Percentiles rank a stretch among this genome's conserved stretches.
Evolutionary conservation across 2,797 vertebrate genomes (phyloP).

Genomic region (Phrynocephalus vlangalii): DNA sequence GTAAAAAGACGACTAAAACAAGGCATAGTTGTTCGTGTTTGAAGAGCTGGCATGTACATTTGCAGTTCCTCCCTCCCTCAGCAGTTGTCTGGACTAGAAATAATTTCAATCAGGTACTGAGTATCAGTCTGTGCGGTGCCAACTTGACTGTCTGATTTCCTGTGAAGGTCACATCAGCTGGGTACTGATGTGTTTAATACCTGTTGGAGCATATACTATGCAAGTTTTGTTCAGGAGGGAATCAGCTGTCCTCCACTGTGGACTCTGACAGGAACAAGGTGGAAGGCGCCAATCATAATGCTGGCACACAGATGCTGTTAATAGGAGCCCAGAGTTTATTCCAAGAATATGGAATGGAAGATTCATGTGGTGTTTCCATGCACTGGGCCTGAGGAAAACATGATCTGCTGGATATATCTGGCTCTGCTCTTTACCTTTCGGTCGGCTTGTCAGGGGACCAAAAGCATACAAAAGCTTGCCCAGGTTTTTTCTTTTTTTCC

Average conservation of each 20-base stretch:
- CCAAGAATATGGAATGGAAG: background rate
- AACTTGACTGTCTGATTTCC: background rate
- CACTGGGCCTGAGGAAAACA: too few species aligned
- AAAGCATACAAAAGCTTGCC: background rate
- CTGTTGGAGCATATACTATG: slow-evolving; percentile 32
- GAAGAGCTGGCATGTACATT: background rate
- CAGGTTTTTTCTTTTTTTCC: background rate
- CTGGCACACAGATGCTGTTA: background rate
- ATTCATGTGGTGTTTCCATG: slow-evolving; percentile 11
- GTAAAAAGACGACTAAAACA: background rate
- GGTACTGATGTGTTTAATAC: slow-evolving; percentile 25
- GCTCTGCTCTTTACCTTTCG: background rate
- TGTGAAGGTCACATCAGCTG: slow-evolving; percentile 22
- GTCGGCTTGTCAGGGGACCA: background rate
- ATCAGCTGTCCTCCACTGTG: slow-evolving; percentile 7
- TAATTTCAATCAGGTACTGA: slow-evolving; percentile 2
- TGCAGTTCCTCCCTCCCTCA: background rate
- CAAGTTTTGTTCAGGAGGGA: slow-evolving; percentile 28
- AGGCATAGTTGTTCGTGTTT: background rate
- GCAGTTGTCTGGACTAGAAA: background rate
- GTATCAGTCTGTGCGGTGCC: background rate
- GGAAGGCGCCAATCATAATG: slow-evolving; percentile 6
- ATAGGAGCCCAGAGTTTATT: background rate
- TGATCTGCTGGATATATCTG: background rate
- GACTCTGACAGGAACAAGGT: slow-evolving; percentile 32